phyloP scores from a whole-genome alignment of 2,888 invertebrate genomes.

The Ophioninae sp. region DNA sequence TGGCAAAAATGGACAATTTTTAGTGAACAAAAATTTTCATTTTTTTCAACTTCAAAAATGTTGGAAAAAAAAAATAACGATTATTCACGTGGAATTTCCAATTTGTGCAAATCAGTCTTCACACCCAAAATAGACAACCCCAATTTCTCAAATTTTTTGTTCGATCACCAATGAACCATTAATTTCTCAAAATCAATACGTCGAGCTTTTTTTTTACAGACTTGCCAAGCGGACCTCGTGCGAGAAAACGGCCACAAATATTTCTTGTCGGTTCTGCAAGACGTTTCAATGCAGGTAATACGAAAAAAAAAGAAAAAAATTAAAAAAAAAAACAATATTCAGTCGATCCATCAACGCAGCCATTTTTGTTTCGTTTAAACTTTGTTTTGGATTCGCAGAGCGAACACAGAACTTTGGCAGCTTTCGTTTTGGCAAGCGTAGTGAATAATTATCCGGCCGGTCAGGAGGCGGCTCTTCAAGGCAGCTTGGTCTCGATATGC shows the following conservation, averaged over 20 bases:
- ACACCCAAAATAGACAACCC: background rate
- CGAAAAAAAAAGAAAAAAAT: conserved; percentile 15
- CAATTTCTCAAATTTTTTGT: background rate
- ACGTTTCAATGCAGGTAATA: conserved; percentile 89
- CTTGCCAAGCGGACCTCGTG: conserved; percentile 96
- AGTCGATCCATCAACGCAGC: too few relatives aligned
- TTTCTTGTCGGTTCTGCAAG: conserved; percentile 95
- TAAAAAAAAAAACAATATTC: too few relatives aligned
- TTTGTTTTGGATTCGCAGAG: conserved; percentile 81
- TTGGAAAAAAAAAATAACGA: too few relatives aligned
- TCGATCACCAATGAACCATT: background rate
- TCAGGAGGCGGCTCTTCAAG: conserved; percentile 95
- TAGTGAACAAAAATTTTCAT: too few relatives aligned
- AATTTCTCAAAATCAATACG: background rate
- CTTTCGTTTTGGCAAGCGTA: conserved; percentile 96
- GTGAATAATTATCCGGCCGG: conserved; percentile 94
- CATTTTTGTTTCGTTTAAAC: background rate
- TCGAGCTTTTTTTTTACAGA: conserved; percentile 83
- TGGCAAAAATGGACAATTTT: too few relatives aligned
- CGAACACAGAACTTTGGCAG: conserved; percentile 95
- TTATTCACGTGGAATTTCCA: too few relatives aligned
- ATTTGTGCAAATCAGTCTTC: background rate
- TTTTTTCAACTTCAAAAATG: too few relatives aligned
- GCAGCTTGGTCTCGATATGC: conserved; percentile 94
- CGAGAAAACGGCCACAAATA: conserved; percentile 97